Conservation (phyloP, 1,140 invertebrate species). For the Radopholus similis region DNA sequence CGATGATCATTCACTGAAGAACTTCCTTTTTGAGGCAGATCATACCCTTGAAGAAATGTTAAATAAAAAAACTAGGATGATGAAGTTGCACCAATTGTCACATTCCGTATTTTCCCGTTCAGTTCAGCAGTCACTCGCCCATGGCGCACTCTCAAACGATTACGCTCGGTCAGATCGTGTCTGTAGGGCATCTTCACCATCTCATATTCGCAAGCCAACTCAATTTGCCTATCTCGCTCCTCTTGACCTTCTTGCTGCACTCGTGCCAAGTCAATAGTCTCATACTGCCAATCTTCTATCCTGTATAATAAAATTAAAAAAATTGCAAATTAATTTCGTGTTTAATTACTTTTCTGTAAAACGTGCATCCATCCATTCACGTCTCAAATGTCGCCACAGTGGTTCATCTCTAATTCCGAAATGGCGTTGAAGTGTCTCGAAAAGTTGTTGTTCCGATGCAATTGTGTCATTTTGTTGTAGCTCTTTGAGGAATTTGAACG, state of each 20-base stretch:
- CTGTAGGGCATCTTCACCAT: conserved; percentile 1
- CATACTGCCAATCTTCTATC: conserved; percentile 23
- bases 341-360: conserved; percentile 31
- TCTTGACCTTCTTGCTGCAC: neutral
- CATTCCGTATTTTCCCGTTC: conserved; percentile 1
- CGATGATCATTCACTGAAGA: no score
- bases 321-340: neutral
- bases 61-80: neutral
- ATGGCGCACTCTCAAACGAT: conserved; percentile 9
- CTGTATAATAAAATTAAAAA: neutral
- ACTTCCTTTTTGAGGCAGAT: neutral
- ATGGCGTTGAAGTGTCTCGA: conserved; percentile 19
- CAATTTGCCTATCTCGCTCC: neutral
- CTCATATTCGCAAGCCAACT: neutral
- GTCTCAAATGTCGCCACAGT: conserved; percentile 19
- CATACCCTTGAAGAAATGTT: neutral
- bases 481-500: conserved; percentile 22
- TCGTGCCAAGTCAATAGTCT: conserved; percentile 21
- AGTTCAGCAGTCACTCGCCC: conserved; percentile 14
- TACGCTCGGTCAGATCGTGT: conserved; percentile 14
- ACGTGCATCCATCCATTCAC: conserved; percentile 16
- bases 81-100: neutral
- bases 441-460: conserved; percentile 28
- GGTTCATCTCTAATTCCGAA: conserved; percentile 23
- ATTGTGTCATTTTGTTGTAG: neutral